phyloP scores from a whole-genome alignment of 1,140 invertebrate species.

The Bombus turneri region DNA sequence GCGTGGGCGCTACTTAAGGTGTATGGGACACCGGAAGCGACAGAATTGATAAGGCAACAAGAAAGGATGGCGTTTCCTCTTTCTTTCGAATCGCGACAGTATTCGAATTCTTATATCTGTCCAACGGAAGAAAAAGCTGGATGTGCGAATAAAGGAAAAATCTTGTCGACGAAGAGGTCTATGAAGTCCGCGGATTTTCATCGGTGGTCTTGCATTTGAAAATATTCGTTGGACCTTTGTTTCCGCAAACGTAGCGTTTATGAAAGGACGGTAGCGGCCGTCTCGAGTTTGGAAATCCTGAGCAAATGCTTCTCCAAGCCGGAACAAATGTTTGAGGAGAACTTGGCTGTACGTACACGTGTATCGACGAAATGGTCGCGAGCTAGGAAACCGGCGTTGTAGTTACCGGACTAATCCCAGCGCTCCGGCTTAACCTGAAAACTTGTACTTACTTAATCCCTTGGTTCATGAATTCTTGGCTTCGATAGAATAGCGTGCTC shows the following conservation, averaged over 20 bases:
- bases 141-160: background rate
- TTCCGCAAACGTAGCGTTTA: slow-evolving; percentile 3
- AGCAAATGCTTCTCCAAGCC: slow-evolving; percentile 32
- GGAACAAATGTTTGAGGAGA: slow-evolving; percentile 59
- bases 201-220: background rate
- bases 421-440: slow-evolving; percentile 66
- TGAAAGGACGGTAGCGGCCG: background rate
- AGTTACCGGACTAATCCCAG: slow-evolving; percentile 53
- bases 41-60: slow-evolving; percentile 45
- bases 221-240: background rate
- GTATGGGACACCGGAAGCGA: slow-evolving; percentile 48
- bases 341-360: slow-evolving; percentile 36
- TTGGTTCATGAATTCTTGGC: slow-evolving; percentile 62
- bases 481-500: slow-evolving; percentile 50
- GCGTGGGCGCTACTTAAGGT: slow-evolving; percentile 56
- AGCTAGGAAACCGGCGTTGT: slow-evolving; percentile 27
- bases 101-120: background rate
- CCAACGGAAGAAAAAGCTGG: too few relatives aligned
- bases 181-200: background rate
- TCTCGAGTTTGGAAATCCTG: slow-evolving; percentile 21
- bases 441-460: slow-evolving; percentile 65
- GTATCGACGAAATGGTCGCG: slow-evolving; percentile 41
- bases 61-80: slow-evolving; percentile 50
- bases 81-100: slow-evolving; percentile 35
- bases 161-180: background rate